Percentiles rank a stretch among this genome's conserved stretches.
Conservation (phyloP, 2,113 vertebrate genomes). For the Paradoxurus hermaphroditus region DNA sequence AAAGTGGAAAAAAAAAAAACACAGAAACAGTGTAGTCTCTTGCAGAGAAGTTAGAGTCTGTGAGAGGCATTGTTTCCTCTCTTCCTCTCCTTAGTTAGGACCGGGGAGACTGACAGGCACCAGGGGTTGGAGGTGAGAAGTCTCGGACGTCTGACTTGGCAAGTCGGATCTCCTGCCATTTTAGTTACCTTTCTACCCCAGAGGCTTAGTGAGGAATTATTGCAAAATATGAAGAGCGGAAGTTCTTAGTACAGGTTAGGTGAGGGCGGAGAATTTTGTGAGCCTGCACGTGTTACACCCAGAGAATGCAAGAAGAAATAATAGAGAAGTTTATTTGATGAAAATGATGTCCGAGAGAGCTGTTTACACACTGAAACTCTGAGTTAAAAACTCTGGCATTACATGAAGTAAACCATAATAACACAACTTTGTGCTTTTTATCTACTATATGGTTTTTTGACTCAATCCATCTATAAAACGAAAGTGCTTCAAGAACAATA, state of each 20-base stretch:
- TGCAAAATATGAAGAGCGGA: background rate
- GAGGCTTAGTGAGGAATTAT: background rate
- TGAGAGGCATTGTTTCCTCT: background rate
- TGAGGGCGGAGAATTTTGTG: background rate
- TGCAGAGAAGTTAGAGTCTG: background rate
- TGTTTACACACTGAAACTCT: background rate
- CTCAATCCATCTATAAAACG: background rate
- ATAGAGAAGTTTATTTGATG: background rate
- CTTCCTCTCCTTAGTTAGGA: background rate
- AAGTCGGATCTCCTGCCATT: background rate
- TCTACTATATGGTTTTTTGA: background rate
- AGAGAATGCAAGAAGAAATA: background rate
- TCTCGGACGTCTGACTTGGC: background rate
- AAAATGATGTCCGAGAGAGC: background rate
- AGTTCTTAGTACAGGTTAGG: background rate
- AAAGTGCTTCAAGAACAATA: background rate
- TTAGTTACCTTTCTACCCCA: background rate
- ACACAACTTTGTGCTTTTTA: background rate
- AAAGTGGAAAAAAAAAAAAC: background rate
- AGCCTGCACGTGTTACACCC: background rate
- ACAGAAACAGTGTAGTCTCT: background rate
- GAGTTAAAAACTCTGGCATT: background rate
- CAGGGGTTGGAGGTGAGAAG: background rate
- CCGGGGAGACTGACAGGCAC: background rate
- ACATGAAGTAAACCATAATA: background rate